Evolutionary conservation across 1,140 invertebrate genomes (phyloP).

Genomic region (Patella vulgata): DNA sequence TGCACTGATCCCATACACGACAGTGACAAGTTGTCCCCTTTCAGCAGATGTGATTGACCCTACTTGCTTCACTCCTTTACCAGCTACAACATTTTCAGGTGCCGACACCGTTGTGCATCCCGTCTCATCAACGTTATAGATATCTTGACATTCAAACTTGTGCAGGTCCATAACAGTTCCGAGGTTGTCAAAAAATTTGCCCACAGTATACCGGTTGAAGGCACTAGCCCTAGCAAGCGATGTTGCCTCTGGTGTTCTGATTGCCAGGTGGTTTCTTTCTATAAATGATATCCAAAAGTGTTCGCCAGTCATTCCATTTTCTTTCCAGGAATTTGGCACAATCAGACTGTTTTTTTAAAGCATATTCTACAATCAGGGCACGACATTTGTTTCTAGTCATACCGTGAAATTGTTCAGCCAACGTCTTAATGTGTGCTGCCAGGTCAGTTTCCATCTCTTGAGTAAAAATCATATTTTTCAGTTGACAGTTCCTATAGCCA

Average conservation of each 20-base stretch:
- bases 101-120: slow-evolving; percentile 67
- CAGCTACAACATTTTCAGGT: slow-evolving; percentile 61
- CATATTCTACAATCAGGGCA: background rate
- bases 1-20: slow-evolving; percentile 41
- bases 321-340: too few species aligned
- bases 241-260: slow-evolving; percentile 21
- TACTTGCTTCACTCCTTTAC: slow-evolving; percentile 64
- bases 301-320: too few species aligned
- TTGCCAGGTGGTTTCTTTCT: too few species aligned
- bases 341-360: too few species aligned
- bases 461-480: background rate
- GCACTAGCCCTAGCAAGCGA: slow-evolving; percentile 23
- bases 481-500: background rate
- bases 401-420: slow-evolving; percentile 18
- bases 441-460: slow-evolving; percentile 17
- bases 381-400: slow-evolving; percentile 13
- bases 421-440: slow-evolving; percentile 16
- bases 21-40: slow-evolving; percentile 54
- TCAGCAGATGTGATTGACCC: slow-evolving; percentile 66
- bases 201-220: slow-evolving; percentile 14
- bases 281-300: too few species aligned
- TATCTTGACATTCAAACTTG: slow-evolving; percentile 56
- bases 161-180: slow-evolving; percentile 52
- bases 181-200: slow-evolving; percentile 30
- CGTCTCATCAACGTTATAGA: slow-evolving; percentile 70